Percentiles rank a stretch among this genome's conserved stretches.
phyloP scores from a whole-genome alignment of 2,797 vertebrate genomes.

The Bradypodion ventrale region DNA sequence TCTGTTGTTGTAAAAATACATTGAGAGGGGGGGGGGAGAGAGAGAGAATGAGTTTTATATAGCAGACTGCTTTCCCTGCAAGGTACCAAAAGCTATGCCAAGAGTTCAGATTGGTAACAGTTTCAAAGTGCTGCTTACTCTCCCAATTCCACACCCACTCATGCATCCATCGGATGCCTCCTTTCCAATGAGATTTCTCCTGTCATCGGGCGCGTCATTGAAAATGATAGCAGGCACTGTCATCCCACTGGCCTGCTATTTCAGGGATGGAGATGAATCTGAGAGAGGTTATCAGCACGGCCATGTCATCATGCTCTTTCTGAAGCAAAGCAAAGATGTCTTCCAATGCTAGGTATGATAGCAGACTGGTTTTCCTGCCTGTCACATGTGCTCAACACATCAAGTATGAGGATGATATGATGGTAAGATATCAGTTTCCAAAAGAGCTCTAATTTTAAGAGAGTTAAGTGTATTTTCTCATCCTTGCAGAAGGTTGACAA shows the following conservation, averaged over 20 bases:
- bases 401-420: not conserved
- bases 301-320: not conserved
- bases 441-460: not conserved
- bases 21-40: constrained; percentile 35
- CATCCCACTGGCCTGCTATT: constrained; percentile 24
- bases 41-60: not conserved
- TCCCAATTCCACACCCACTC: constrained; percentile 40
- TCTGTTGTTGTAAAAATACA: constrained; percentile 67
- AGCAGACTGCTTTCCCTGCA: constrained; percentile 65
- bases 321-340: constrained; percentile 14
- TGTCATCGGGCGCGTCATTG: constrained; percentile 17
- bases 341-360: not conserved
- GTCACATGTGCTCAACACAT: not conserved
- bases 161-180: constrained; percentile 28
- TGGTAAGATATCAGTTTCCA: not conserved
- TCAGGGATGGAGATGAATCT: constrained; percentile 12
- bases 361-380: not conserved
- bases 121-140: constrained; percentile 58
- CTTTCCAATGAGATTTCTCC: constrained; percentile 21
- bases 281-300: not conserved
- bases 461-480: not conserved
- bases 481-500: not conserved
- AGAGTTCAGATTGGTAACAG: constrained; percentile 51
- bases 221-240: constrained; percentile 8
- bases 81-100: constrained; percentile 54